phyloP scores from a whole-genome alignment of 2,113 vertebrate species.

The Cariama cristata region DNA sequence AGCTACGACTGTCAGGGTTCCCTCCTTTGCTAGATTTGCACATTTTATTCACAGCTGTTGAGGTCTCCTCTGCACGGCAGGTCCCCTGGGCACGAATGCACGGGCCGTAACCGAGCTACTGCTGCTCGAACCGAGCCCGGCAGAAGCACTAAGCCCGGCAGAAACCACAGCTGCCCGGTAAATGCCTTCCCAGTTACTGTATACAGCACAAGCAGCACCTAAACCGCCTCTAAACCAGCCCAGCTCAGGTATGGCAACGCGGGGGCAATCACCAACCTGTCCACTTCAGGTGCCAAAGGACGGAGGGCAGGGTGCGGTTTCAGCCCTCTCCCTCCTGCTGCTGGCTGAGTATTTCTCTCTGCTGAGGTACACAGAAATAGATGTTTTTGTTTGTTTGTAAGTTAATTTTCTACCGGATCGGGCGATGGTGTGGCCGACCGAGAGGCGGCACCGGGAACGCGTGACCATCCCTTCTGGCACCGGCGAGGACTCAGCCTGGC shows the following conservation, averaged over 20 bases:
- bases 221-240: background rate
- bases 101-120: no score
- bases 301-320: background rate
- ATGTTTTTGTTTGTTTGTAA: background rate
- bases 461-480: background rate
- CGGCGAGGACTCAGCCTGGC: background rate
- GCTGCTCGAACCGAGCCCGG: background rate
- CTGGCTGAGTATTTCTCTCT: background rate
- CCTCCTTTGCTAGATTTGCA: background rate
- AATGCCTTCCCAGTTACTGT: no score
- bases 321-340: background rate
- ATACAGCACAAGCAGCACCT: background rate
- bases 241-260: accelerated
- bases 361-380: no score
- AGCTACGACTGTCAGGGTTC: background rate
- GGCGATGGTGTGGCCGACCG: background rate
- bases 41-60: background rate
- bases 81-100: accelerated
- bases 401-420: no score
- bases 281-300: background rate
- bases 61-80: background rate
- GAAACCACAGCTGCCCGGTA: background rate
- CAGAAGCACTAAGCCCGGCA: background rate
- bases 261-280: background rate
- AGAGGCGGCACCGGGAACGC: background rate